Evolutionary conservation across 2,888 invertebrate species (phyloP).

Genomic region (Caenorhabditis doughertyi): DNA sequence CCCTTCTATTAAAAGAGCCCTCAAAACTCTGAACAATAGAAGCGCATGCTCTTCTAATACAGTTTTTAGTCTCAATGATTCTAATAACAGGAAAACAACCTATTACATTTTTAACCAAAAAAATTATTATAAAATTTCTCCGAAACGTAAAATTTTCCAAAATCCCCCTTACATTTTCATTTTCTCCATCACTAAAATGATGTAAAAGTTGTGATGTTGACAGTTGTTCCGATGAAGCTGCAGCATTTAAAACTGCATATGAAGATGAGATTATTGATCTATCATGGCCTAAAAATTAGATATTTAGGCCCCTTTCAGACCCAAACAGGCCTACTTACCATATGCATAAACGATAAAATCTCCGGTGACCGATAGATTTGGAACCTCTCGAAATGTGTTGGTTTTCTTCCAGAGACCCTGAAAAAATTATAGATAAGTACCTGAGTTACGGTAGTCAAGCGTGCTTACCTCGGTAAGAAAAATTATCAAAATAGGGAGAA

Average conservation of each 20-base stretch:
- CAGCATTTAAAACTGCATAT: constrained; percentile 48
- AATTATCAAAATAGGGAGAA: constrained; percentile 47
- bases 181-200: not conserved
- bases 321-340: not conserved
- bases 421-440: constrained; percentile 5
- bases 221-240: constrained; percentile 47
- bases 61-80: no score
- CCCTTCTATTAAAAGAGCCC: no score
- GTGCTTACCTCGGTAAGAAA: constrained; percentile 56
- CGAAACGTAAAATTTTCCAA: no score
- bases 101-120: no score
- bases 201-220: constrained; percentile 43
- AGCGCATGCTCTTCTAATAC: no score
- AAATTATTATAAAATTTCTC: no score
- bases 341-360: constrained; percentile 54
- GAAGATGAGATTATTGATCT: constrained; percentile 50
- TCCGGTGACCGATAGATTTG: constrained; percentile 58
- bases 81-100: no score
- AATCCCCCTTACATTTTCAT: constrained; percentile 22
- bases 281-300: constrained; percentile 26
- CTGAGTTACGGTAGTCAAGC: no score
- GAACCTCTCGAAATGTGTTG: constrained; percentile 62
- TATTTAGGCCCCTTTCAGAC: not conserved
- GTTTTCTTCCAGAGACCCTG: constrained; percentile 70
- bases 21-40: no score